A percentile compares a stretch with the other conserved stretches of the same genome.
Evolutionary conservation across 2,797 vertebrate species (phyloP).

Genomic region (Simalia tracyae): DNA sequence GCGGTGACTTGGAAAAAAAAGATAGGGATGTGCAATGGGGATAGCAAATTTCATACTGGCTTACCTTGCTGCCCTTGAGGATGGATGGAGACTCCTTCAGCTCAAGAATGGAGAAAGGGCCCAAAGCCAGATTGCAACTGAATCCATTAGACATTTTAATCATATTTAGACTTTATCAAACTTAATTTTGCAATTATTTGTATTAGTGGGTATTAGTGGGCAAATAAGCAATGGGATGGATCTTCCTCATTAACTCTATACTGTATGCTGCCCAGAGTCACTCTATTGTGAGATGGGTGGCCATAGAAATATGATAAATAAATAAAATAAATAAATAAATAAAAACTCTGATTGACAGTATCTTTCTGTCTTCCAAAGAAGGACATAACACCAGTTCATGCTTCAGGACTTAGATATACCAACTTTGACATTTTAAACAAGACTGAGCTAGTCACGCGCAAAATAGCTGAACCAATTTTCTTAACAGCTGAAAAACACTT

Average conservation of each 20-base stretch:
- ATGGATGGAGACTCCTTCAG: background rate
- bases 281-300: too few relatives aligned
- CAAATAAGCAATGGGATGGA: background rate
- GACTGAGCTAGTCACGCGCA: conserved; percentile 53
- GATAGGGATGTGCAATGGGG: background rate
- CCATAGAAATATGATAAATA: too few relatives aligned
- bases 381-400: conserved; percentile 39
- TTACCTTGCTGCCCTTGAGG: background rate
- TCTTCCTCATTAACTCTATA: background rate
- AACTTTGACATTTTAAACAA: conserved; percentile 66
- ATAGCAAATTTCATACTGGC: background rate
- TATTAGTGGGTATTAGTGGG: background rate
- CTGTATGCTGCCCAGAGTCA: too few relatives aligned
- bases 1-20: background rate
- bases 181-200: background rate
- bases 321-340: too few relatives aligned
- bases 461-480: conserved; percentile 69
- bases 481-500: conserved; percentile 70
- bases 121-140: conserved; percentile 42
- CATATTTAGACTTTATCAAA: background rate
- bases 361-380: conserved; percentile 10
- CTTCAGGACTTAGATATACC: conserved; percentile 37
- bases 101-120: background rate
- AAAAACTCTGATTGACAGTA: background rate
- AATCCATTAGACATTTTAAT: background rate